Evolutionary conservation across 2,888 invertebrate genomes (phyloP), one percentile per base, ranked within the genome.

Genomic region (Nysson spinosus): DNA sequence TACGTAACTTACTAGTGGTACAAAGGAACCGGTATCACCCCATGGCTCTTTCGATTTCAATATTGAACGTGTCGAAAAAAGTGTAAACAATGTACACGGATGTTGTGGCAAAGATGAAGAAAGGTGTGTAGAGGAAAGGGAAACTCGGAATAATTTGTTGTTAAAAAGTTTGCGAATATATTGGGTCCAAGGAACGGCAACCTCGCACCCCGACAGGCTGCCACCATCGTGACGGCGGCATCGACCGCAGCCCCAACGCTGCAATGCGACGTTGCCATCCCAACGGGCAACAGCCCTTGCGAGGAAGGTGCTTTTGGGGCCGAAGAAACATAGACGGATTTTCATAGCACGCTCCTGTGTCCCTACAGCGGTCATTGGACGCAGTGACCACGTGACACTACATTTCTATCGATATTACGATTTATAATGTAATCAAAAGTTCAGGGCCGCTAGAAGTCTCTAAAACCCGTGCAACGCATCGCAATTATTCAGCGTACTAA

Each of bases 201-300:
- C 75, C 74, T 56, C 72, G 69, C 67, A 68, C 50, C 63, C 70
- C 77, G 66, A 75, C 69, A 62, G 63, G 70, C 64, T 70, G 67
- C 76, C 76, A 75, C 80, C 82, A 63, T 73, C 62, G 56, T 56
- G 60, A 54, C 63, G 58, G 75, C 85, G 86, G 85, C 86, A 87
- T 87, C 86, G 87, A 87, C 87, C 86, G 86, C 84, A 83, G 79
- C 81, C 83, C 83, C 81, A 83, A 83, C 86, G 86, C 87, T 86
- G 87, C 86, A 86, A 85, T 87, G 86, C 87, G 87, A 87, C 87
- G 87, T 87, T 86, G 86, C 87, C 86, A 87, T 86, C 87, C 85
- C 87, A 85, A 86, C 86, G 85, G 85, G 78, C 85, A 85, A 85
- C 86, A 85, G 85, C 85, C 85, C 84, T 82, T 82, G 81, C 81